phyloP scores from a whole-genome alignment of 2,113 vertebrate species.

The Hippotragus niger region DNA sequence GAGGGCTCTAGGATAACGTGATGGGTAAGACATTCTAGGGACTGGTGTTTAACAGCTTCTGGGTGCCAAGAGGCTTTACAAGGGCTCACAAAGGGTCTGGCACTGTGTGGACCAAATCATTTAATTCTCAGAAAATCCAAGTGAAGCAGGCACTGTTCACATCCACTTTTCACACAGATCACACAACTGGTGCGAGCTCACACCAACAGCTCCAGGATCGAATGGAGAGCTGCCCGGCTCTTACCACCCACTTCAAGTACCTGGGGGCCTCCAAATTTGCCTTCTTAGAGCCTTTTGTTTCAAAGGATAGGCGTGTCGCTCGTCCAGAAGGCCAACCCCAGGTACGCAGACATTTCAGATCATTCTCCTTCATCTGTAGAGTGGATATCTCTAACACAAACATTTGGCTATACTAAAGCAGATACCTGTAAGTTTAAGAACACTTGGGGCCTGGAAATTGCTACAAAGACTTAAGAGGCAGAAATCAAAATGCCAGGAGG shows the following conservation, averaged over 20 bases:
- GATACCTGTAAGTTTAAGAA: neutral
- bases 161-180: neutral
- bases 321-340: neutral
- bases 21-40: neutral
- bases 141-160: neutral
- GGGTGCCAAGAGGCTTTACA: neutral
- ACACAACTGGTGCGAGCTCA: fast-evolving
- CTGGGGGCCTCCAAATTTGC: neutral
- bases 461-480: neutral
- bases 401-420: neutral
- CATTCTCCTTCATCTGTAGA: neutral
- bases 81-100: neutral
- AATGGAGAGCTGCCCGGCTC: neutral
- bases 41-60: neutral
- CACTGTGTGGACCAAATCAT: neutral
- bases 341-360: fast-evolving
- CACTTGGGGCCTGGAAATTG: neutral
- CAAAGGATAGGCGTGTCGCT: neutral
- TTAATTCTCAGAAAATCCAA: neutral
- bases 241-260: neutral
- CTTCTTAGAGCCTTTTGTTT: neutral
- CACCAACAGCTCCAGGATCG: neutral
- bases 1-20: neutral
- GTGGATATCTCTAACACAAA: neutral
- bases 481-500: neutral